Evolutionary conservation across 2,888 invertebrate species (phyloP).

Genomic region (Trissolcus japonicus): DNA sequence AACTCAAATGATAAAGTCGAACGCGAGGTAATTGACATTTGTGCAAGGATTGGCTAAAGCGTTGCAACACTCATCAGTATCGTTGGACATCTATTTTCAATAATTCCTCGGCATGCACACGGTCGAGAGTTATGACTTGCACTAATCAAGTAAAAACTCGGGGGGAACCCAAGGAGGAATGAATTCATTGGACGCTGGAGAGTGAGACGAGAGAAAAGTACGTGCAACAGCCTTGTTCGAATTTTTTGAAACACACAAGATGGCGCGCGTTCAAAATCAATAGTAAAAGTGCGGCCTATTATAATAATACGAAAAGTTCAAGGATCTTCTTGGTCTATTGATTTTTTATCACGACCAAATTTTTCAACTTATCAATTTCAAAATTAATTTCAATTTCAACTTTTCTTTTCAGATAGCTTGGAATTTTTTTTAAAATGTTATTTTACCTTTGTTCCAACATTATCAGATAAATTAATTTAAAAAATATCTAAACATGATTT

Average conservation of each 20-base stretch:
- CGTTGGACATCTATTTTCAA: slow-evolving; percentile 9
- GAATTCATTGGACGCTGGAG: slow-evolving; percentile 3
- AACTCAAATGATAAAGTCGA: slow-evolving; percentile 9
- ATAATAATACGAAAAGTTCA: slow-evolving; percentile 27
- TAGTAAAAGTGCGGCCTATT: slow-evolving; percentile 37
- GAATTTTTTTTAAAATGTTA: too few species aligned
- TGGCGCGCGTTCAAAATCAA: slow-evolving; percentile 29
- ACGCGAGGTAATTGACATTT: slow-evolving; percentile 10
- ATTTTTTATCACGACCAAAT: neutral
- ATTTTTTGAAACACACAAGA: slow-evolving; percentile 26
- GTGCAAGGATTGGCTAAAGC: slow-evolving; percentile 9
- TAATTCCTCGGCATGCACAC: neutral
- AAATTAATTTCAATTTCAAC: too few species aligned
- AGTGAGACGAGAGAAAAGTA: slow-evolving; percentile 21
- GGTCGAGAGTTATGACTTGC: slow-evolving; percentile 7
- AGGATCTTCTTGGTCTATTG: slow-evolving; percentile 9
- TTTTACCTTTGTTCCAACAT: too few species aligned
- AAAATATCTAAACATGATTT: too few species aligned
- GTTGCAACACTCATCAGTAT: slow-evolving; percentile 6
- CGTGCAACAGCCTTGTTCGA: slow-evolving; percentile 32
- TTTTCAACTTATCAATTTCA: too few species aligned
- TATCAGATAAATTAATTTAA: too few species aligned
- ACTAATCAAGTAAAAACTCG: slow-evolving; percentile 1
- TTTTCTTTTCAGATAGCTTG: too few species aligned
- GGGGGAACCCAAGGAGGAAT: neutral